Evolutionary conservation across 2,797 vertebrate genomes (phyloP).

Genomic region (Sebastes kiyomatsui): DNA sequence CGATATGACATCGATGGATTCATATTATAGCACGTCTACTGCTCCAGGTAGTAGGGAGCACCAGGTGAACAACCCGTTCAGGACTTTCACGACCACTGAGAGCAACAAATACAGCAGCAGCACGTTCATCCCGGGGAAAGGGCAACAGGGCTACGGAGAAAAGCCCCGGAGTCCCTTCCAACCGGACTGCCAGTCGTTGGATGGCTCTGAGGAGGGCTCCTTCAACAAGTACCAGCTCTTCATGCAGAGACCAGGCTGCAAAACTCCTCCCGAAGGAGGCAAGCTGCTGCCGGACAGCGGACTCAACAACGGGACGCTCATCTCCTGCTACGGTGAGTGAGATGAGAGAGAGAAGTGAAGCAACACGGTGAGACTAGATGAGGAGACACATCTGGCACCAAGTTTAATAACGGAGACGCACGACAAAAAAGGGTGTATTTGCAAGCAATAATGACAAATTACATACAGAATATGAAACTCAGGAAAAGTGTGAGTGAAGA

Average conservation of each 20-base stretch:
- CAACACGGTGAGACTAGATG: background rate
- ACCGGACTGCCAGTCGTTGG: constrained; percentile 90
- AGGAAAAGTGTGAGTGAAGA: background rate
- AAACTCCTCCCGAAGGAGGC: constrained; percentile 89
- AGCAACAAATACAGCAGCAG: constrained; percentile 88
- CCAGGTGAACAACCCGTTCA: constrained; percentile 86
- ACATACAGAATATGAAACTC: background rate
- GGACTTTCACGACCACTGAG: constrained; percentile 91
- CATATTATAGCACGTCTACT: constrained; percentile 91
- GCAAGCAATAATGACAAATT: background rate
- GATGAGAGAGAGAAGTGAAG: background rate
- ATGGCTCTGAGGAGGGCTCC: constrained; percentile 86
- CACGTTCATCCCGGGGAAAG: constrained; percentile 91
- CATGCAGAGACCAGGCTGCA: constrained; percentile 89
- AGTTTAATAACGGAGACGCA: background rate
- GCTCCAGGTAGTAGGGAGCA: constrained; percentile 88
- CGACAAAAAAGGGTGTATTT: background rate
- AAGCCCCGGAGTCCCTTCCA: constrained; percentile 89
- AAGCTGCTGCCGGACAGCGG: constrained; percentile 88
- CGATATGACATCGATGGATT: constrained; percentile 96
- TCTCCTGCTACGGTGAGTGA: constrained; percentile 93
- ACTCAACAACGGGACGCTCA: constrained; percentile 87
- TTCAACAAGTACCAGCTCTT: constrained; percentile 94
- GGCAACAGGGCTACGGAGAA: constrained; percentile 88
- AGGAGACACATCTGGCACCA: background rate